Base-by-base conservation (phyloP, 2,888 invertebrate species). In the Phyllotreta striolata region DNA sequence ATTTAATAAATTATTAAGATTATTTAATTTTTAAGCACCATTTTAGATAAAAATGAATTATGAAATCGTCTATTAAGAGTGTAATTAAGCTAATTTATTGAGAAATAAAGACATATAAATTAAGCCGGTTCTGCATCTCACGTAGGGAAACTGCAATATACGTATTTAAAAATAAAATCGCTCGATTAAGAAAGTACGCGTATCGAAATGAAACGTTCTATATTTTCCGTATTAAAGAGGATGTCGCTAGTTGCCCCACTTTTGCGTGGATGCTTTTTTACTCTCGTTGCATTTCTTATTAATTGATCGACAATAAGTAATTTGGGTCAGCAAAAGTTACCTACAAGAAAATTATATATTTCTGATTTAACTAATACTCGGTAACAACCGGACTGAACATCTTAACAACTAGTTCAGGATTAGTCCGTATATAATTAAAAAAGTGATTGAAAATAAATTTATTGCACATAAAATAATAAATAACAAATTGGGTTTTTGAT, bases 141-240 rank as follows among this genome's bases (percentile, higher is more conserved):
- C 52, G 7, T n/a, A 52, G 12, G 52, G 39, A 52, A 62, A 55
- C 38, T 62, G 52, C 64, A 58, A 47, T 63, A 59, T 52, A 41
- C 58, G 62, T 64, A 63, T 71, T 69, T 71, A 65, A 71, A 70
- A 77, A 73, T 73, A 43, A 72, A 24, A 24, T 24, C 24, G 24
- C 70, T 70, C 63, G 67, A 72, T 66, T 71, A 76, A 72, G 80
- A 81, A 81, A 81, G 80, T 79, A 38, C 10, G 24, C 24, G 52
- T 52, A 78, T 41, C 38, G 74, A 76, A 73, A 74, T 76, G 75
- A 76, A 54, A 41, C 60, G 60, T 54, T 60, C 76, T 72, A 75
- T 75, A 73, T 73, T 77, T 73, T 76, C 76, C 68, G 74, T 76
- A 74, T 78, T 76, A 73, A 71, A 70, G 73, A 78, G 76, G 76